phyloP scores from a whole-genome alignment of 2,113 vertebrate species.

The Ahaetulla prasina region DNA sequence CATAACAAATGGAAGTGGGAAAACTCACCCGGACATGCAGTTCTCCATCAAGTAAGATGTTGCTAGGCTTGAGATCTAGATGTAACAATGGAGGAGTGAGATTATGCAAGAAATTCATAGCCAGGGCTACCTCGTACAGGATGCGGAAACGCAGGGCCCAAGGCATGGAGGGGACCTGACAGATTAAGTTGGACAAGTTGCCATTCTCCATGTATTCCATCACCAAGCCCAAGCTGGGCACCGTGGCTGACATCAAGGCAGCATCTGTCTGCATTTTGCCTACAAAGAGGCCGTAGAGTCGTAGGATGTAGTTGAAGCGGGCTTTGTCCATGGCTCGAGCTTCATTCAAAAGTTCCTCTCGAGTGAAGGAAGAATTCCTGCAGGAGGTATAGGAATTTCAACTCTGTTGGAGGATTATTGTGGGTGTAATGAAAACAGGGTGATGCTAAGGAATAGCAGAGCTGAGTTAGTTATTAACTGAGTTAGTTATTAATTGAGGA shows the following conservation, averaged over 20 bases:
- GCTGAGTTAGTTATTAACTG: not conserved
- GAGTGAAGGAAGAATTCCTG: not conserved
- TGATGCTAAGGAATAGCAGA: not conserved
- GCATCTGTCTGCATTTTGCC: not conserved
- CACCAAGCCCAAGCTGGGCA: constrained; percentile 65
- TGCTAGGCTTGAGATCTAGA: constrained; percentile 58
- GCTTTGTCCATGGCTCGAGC: constrained; percentile 49
- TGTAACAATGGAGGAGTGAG: constrained; percentile 50
- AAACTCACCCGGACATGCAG: constrained; percentile 55
- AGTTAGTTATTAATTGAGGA: not conserved
- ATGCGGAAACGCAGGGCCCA: constrained; percentile 71
- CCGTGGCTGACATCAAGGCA: not conserved
- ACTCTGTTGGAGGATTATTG: not conserved
- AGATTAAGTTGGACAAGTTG: constrained; percentile 55
- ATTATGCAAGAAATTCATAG: constrained; percentile 80
- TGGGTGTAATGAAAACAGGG: not conserved
- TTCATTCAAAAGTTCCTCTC: constrained; percentile 30
- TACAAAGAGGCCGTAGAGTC: constrained; percentile 35
- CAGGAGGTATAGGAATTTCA: not conserved
- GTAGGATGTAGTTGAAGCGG: constrained; percentile 13
- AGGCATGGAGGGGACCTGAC: constrained; percentile 33
- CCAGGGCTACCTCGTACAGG: constrained; percentile 71
- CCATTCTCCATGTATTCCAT: constrained; percentile 79
- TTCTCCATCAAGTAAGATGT: constrained; percentile 50
- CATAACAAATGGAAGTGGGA: not conserved